Base-by-base conservation (phyloP, 1,140 invertebrate genomes). In the Patella vulgata region DNA sequence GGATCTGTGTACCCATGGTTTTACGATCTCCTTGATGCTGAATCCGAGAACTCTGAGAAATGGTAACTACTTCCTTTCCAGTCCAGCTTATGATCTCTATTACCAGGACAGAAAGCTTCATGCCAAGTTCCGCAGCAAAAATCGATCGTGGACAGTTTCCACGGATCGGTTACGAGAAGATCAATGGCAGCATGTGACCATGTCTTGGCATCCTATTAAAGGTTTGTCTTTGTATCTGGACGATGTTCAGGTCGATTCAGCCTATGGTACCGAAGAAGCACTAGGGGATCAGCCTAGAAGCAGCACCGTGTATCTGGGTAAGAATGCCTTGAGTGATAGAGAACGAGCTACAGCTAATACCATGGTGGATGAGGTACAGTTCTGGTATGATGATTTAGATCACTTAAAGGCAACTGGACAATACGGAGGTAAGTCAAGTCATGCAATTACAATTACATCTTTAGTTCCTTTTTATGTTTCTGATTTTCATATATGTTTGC, bases 291-390 rank as follows among this genome's bases (percentile, higher is more conserved):
- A 69, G 25, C 71, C 74, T 4, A 51, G 28, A n/a, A 59, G 63
- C 3, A 62, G 55, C 1, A 70, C 62, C 40, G 55, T 79, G 27
- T 80, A 75, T 46, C 44, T 80, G 21, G 78, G 78, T 27, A 63
- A 72, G 23, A 36, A 36, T 14, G 44, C 52, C 9, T 42, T 69
- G 23, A 59, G 57, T 4, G 53, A 62, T 28, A 56, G 31, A 39
- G 40, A 48, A 36, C 39, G 57, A 9, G 17, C 36, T 1, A 64
- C 70, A 0, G 66, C 72, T 4, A 61, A 77, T 27, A 65, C 71
- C 12, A 51, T 68, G 30, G 70, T 80, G 23, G 82, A 84, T 65
- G 82, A 84, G 43, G 40, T 84, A 0, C 71, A 79, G 50, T 79
- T 75, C 48, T 82, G 78, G 78, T 79, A 80, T 66, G 77, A 78